Base-by-base conservation (phyloP, 2,888 invertebrate species). In the Platycnemis pennipes region DNA sequence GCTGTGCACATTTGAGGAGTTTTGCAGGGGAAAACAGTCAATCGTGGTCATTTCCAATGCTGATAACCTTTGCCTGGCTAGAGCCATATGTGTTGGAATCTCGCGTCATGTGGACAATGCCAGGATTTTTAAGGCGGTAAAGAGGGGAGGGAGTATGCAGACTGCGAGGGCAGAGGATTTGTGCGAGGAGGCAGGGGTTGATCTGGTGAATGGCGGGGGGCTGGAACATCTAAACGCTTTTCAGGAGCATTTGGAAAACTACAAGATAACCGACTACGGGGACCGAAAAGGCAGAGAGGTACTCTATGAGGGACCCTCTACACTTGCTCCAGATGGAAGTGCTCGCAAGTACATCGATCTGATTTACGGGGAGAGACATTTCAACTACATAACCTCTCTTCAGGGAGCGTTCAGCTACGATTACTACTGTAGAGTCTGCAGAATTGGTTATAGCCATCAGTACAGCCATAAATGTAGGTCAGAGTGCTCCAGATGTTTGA, bases 151-250 rank as follows among this genome's bases (percentile, higher is more conserved):
- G 16, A 86, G 16, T n/a, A 42, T 26, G 13, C 94, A 63, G 42
- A 94, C 85, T n/a, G 44, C 5, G 3, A 85, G 53, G 37, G 94
- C 94, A 19, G n/a, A 45, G 44, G n/a, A 85, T 26, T 94, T 46
- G 45, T 94, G 94, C 11, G 26, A 44, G 26, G 45, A 77, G 77
- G 44, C 42, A 26, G 85, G 94, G 5, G 86, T 86, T 22, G 85
- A 94, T 53, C 44, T 94, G 26, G n/a, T 31, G 16, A 94, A 94
- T 46, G 94, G 94, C 4, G 94, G 85, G 22, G 94, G 94, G 13
- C 19, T 86, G 8, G 85, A 56, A 45, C 44, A 94, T 13, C 31
- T 94, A 44, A 26, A 77, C 31, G 31, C 45, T 46, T 94, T 94
- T 85, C 86, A 94, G 77, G 85, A 77, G 37, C 22, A 44, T 13